Evolutionary conservation across 2,888 invertebrate genomes (phyloP).

Genomic region (Meteorus colon): DNA sequence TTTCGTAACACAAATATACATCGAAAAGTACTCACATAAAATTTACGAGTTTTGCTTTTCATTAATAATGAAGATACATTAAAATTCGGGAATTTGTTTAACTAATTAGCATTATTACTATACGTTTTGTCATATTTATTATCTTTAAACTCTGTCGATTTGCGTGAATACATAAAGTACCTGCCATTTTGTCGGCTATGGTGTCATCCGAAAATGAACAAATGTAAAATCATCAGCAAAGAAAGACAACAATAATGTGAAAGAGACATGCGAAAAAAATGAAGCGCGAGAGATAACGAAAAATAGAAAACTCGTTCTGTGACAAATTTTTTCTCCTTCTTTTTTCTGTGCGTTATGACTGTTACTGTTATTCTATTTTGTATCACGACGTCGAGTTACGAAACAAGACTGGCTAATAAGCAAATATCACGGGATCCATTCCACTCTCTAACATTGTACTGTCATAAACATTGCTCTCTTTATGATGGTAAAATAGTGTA

Average conservation of each 20-base stretch:
- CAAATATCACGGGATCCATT: conserved; percentile 63
- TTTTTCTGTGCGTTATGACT: conserved; percentile 23
- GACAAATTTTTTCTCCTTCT: conserved; percentile 8
- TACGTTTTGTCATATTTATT: background rate
- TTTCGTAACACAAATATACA: conserved; percentile 1
- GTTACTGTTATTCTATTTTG: conserved; percentile 20
- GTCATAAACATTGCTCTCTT: conserved; percentile 70
- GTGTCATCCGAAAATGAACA: background rate
- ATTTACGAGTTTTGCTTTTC: conserved; percentile 5
- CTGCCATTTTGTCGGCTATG: too few relatives aligned
- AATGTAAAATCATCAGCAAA: background rate
- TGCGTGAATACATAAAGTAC: background rate
- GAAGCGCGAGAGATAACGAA: too few relatives aligned
- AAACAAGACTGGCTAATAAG: conserved; percentile 67
- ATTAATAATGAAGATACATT: background rate
- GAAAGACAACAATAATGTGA: background rate
- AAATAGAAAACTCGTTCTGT: background rate
- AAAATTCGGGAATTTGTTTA: background rate
- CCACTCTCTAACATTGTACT: conserved; percentile 47
- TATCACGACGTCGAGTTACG: conserved; percentile 58
- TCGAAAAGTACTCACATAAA: conserved; percentile 9
- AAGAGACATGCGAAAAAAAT: background rate
- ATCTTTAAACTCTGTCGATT: conserved; percentile 3
- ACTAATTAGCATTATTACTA: background rate
- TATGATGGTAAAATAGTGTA: conserved; percentile 72